phyloP scores from a whole-genome alignment of 2,888 invertebrate species.

The Apoda limacodes region DNA sequence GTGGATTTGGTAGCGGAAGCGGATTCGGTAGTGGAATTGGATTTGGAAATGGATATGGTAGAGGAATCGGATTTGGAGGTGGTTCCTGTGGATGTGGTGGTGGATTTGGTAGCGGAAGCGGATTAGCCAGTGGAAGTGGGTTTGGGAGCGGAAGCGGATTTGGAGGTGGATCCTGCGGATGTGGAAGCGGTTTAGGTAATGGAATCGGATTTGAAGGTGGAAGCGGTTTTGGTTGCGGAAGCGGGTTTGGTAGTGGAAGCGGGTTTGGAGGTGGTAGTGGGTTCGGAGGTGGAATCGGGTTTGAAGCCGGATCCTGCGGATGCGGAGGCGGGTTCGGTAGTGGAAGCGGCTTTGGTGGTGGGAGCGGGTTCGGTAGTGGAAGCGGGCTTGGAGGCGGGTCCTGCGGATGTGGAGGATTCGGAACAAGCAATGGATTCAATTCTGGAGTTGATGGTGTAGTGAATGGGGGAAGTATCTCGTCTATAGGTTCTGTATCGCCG shows the following conservation, averaged over 20 bases:
- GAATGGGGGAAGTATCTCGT: no score
- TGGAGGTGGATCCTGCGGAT: constrained; percentile 8
- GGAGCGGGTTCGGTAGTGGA: constrained; percentile 2
- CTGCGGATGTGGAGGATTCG: no score
- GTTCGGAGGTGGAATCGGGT: no score
- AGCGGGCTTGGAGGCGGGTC: constrained; percentile 4
- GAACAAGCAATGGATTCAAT: no score
- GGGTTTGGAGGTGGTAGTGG: constrained; percentile 10
- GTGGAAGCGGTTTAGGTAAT: constrained; percentile 5
- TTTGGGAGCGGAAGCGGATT: constrained; percentile 15
- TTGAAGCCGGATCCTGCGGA: no score
- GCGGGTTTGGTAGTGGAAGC: constrained; percentile 1
- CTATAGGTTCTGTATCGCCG: no score
- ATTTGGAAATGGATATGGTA: constrained; percentile 8
- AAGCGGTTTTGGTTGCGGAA: constrained; percentile 2
- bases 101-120: neutral
- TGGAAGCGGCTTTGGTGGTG: no score
- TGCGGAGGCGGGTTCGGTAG: constrained; percentile 7
- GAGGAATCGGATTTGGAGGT: constrained; percentile 7
- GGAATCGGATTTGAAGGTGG: no score
- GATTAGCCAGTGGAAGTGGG: constrained; percentile 2
- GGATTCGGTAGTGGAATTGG: constrained; percentile 15
- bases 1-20: neutral
- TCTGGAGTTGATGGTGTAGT: no score
- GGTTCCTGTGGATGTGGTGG: constrained; percentile 1